A percentile compares a stretch with the other conserved stretches of the same genome.
These are phyloP conservation scores for Aldrovandia affinis DNA, from an alignment of 2,797 vertebrate genomes.

Conservation along the genomic window DNA sequence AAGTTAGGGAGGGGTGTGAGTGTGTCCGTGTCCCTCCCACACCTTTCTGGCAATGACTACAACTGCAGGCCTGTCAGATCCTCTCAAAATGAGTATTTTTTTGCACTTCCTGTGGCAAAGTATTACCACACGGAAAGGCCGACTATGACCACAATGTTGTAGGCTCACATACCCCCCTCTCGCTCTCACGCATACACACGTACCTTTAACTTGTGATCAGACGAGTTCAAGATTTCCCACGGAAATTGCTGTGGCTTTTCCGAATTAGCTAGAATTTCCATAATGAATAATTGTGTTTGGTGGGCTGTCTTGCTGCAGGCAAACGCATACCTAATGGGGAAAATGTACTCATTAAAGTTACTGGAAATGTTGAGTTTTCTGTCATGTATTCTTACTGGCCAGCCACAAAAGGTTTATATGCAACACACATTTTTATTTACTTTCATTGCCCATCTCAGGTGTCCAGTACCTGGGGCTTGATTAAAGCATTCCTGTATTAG, in stretches of 20 bases:
- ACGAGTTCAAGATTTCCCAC: neutral
- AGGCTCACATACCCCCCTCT: neutral
- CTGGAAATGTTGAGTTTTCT: neutral
- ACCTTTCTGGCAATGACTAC: neutral
- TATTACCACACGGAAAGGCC: neutral
- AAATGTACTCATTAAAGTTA: neutral
- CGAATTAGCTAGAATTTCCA: slow-evolving; percentile 10
- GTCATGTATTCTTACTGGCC: neutral
- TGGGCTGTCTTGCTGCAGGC: neutral
- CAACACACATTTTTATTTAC: neutral
- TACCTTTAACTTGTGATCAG: neutral
- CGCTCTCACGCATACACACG: neutral
- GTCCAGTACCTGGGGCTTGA: neutral
- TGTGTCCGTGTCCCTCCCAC: slow-evolving; percentile 12
- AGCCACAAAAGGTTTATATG: neutral
- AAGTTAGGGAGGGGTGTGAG: neutral
- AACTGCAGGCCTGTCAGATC: neutral
- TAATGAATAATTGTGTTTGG: slow-evolving; percentile 21
- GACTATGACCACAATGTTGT: neutral
- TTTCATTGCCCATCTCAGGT: neutral
- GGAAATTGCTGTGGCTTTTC: neutral
- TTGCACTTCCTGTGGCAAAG: neutral
- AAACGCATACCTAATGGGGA: neutral
- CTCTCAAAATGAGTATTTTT: neutral
- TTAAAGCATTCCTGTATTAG: neutral